Evolutionary conservation across 2,888 invertebrate species (phyloP), one percentile per base, ranked within the genome.

Genomic region (Clivina fossor): DNA sequence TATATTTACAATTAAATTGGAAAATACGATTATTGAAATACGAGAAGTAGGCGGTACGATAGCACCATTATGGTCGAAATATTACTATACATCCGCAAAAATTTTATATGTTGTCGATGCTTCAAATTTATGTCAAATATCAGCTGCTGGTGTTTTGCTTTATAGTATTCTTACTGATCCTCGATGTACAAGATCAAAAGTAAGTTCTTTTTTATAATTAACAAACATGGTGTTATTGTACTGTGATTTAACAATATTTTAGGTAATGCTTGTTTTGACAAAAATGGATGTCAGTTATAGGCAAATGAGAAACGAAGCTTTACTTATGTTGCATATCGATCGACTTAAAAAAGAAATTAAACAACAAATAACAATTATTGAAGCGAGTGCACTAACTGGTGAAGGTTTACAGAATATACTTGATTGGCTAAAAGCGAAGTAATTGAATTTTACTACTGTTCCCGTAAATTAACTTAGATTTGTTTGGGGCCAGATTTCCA

Each of bases 251-350:
- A 48, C 57, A 49, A 46, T 53, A 58, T 74, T 74, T 5, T 69
- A 85, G 84, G 79, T 85, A 60, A 77, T 88, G 15, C 69, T 91
- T 53, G 84, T 90, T 0, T 71, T 92, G 7, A 83, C 85, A 9
- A 92, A 92, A 76, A 90, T 89, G 88, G 91, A 92, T 65, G 83
- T 87, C 1, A 89, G 90, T 3, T 90, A 91, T 71, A 78, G 90
- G 8, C 91, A 91, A 68, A 90, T 91, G 89, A 78, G 90, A 43
- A 91, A 91, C 69, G 90, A 92, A 68, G 89, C 90, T 0, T 72
- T 91, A 19, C 75, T 91, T 1, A 91, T 91, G 87, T 74, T 92
- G 60, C 89, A 91, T 71, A 82, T 86, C 72, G 78, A 79, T 4
- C 80, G 87, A 37, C 75, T 91, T 16, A 79, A 84, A 62, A 78